These are phyloP conservation scores for Bursaphelenchus okinawaensis DNA, from an alignment of 2,888 invertebrate species.

Conservation along the genomic window DNA sequence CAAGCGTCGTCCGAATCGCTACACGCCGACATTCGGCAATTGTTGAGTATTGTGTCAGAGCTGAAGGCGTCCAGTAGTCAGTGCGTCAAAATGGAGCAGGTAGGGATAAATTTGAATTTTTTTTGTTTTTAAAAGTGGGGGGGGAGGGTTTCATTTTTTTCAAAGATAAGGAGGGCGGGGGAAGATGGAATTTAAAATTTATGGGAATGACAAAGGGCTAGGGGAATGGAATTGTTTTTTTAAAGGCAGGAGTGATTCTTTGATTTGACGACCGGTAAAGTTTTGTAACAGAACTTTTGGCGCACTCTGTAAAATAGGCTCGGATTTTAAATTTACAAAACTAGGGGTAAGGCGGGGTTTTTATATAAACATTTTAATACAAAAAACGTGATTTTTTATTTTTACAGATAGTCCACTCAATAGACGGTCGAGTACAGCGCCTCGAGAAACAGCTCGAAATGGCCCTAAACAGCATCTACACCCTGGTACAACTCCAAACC, in stretches of 20 bases:
- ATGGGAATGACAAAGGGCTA: no score
- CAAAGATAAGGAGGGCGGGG: no score
- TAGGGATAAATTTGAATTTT: slow-evolving; percentile 11
- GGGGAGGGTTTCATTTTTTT: no score
- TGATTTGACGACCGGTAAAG: no score
- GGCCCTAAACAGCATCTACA: slow-evolving; percentile 44
- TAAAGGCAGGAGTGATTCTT: no score
- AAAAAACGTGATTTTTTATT: neutral
- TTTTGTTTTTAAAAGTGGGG: no score
- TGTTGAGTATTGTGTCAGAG: slow-evolving; percentile 14
- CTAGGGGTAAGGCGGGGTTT: no score
- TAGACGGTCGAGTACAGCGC: slow-evolving; percentile 47
- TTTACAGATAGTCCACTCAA: slow-evolving; percentile 25
- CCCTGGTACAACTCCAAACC: slow-evolving; percentile 54
- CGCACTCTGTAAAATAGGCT: no score
- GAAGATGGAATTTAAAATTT: no score
- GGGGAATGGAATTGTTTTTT: no score
- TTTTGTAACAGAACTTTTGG: no score
- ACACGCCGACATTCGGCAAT: slow-evolving; percentile 14
- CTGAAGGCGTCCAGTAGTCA: slow-evolving; percentile 11
- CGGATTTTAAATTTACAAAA: no score
- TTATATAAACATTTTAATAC: neutral
- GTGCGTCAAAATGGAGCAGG: slow-evolving; percentile 22
- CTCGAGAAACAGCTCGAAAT: slow-evolving; percentile 56
- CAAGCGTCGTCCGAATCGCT: neutral